phyloP scores from a whole-genome alignment of 1,140 invertebrate species.

The Bombus superbus region DNA sequence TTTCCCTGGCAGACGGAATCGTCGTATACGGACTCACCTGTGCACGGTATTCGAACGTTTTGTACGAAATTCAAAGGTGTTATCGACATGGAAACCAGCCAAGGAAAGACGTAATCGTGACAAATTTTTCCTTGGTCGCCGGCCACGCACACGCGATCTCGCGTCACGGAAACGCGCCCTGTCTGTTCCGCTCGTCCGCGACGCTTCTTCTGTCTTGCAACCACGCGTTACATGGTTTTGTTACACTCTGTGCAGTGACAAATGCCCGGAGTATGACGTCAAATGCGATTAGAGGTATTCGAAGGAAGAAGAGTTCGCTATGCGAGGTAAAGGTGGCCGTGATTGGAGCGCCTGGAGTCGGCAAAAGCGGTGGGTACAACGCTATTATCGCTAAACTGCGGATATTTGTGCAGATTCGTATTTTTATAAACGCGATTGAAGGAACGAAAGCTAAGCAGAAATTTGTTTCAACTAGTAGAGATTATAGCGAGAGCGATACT shows the following conservation, averaged over 20 bases:
- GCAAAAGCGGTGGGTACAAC: slow-evolving; percentile 91
- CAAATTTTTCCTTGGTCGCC: slow-evolving; percentile 11
- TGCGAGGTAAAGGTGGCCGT: slow-evolving; percentile 95
- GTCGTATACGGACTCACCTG: neutral
- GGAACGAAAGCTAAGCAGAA: too few relatives aligned
- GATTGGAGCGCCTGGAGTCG: slow-evolving; percentile 92
- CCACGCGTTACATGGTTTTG: slow-evolving; percentile 6
- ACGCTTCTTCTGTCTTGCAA: neutral
- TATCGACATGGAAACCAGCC: slow-evolving; percentile 36
- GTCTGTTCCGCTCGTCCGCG: neutral
- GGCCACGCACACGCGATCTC: neutral
- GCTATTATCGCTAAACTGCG: neutral
- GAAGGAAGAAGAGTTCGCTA: slow-evolving; percentile 93
- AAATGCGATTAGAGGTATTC: slow-evolving; percentile 88
- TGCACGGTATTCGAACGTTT: neutral
- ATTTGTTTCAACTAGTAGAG: too few relatives aligned
- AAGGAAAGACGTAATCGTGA: slow-evolving; percentile 35
- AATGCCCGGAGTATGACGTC: slow-evolving; percentile 82
- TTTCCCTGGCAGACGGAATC: slow-evolving; percentile 28
- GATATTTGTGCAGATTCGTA: too few relatives aligned
- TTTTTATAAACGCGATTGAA: too few relatives aligned
- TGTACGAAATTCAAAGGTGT: slow-evolving; percentile 10
- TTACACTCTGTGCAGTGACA: slow-evolving; percentile 53
- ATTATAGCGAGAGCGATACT: too few relatives aligned
- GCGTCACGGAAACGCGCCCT: neutral